Conservation (phyloP, 1,140 invertebrate species). For the Caenorhabditis inopinata region DNA sequence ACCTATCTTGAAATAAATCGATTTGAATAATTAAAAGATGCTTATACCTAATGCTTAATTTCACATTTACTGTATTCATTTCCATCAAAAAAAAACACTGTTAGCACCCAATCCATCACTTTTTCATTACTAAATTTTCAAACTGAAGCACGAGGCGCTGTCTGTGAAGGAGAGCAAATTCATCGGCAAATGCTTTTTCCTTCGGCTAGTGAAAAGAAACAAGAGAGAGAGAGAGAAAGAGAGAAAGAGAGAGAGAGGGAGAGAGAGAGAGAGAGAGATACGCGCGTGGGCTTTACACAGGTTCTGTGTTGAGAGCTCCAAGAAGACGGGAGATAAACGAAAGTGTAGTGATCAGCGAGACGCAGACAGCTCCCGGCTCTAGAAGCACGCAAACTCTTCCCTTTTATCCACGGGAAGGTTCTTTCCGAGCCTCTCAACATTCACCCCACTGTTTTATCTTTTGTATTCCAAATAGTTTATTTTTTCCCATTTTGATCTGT, state of each 20-base stretch:
- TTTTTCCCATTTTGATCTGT: neutral
- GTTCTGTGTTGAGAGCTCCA: neutral
- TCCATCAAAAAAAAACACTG: neutral
- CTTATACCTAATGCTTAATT: too few species aligned
- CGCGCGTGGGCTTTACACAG: conserved; percentile 30
- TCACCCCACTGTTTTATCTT: conserved; percentile 8
- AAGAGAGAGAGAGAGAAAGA: neutral
- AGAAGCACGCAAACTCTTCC: neutral
- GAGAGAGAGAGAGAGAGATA: neutral
- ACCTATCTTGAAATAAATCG: too few species aligned
- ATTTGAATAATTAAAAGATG: too few species aligned
- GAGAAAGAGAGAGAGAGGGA: neutral
- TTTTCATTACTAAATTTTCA: too few species aligned
- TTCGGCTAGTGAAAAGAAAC: neutral
- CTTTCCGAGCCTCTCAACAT: neutral
- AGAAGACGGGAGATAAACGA: neutral
- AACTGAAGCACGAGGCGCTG: neutral
- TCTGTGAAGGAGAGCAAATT: neutral
- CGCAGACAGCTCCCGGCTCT: neutral
- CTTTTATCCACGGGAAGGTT: neutral
- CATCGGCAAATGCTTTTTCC: neutral
- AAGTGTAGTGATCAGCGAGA: neutral
- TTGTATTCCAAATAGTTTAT: conserved; percentile 7
- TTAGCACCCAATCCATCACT: too few species aligned
- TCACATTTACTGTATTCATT: neutral